Base-by-base conservation (phyloP, 2,888 invertebrate species). In the Aphodius sticticus region DNA sequence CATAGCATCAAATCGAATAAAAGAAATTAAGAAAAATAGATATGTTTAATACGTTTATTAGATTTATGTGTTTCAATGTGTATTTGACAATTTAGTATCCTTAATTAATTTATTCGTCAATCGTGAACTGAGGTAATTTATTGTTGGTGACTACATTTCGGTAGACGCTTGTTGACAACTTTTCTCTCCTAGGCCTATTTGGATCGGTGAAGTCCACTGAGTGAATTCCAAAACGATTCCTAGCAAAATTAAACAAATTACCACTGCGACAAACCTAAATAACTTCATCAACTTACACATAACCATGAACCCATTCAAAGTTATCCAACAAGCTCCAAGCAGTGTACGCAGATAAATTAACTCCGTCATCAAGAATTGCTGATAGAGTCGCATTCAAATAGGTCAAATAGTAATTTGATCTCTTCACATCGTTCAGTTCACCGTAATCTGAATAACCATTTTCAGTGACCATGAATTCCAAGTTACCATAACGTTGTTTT, bases 271-370 rank as follows among this genome's bases (percentile, higher is more conserved):
- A 16, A 70, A 5, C 15, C 7, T 15, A 53, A 53, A 9, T 9
- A 53, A 53, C 12, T 9, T 53, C 12, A 0, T 9, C 53, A 7
- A 53, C 53, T 92, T 90, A 93, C 92, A 91, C 91, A 85, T 91
- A 95, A 37, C 95, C 96, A 69, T 91, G 90, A 81, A 90, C 90
- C 95, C 95, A 96, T 87, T 96, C 95, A 86, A 93, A 95, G 86
- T 94, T 94, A 85, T 96, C 96, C 87, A 95, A 90, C 7, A 96
- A 88, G 81, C 93, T 93, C 95, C 95, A 95, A 78, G 93, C 92
- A 0, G 93, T 91, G 85, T 95, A 96, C 0, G 93, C 95, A 3
- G 89, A 85, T 0, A 93, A 90, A 70, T 88, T 88, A 80, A 91
- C 92, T 0, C 91, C 90, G 85, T 93, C 93, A 70, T 90, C 89